Base-by-base conservation (phyloP, 2,888 invertebrate genomes). In the Agriopis leucophaearia region DNA sequence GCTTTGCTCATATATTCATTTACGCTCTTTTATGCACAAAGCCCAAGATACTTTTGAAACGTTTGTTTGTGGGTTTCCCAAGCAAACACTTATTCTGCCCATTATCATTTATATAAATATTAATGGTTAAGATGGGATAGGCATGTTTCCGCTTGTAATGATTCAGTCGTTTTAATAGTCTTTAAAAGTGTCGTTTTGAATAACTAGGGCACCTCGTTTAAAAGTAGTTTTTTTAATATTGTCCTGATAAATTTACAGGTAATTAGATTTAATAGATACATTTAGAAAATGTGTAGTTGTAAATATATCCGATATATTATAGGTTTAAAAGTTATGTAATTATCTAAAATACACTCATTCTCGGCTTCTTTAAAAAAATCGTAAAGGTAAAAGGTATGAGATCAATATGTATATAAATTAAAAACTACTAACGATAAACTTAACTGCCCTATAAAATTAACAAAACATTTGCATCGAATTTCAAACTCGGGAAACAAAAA, bases 1-100 rank as follows among this genome's bases (percentile, higher is more conserved):
- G 27, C 57, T 42, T n/a, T 35, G 27, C 66, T 56, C 51, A 69
- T 55, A 72, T 74, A 76, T 75, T 74, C 44, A 72, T 80, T 75
- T 70, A 69, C 67, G 73, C 64, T 73, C 56, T 74, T 75, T 71
- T 68, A 62, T 61, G 64, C 61, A 73, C 48, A 64, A 76, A 68
- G 62, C 38, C 13, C 56, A 70, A 48, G 54, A 68, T 71, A 66
- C 69, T 57, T 71, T 64, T 42, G 52, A 2, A 45, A 27, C n/a
- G 35, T 65, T 65, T 56, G 59, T 58, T 56, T 59, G 56, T 45
- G 12, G 51, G 50, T 67, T 35, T 52, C 51, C 7, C 55, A 36
- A 59, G 50, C 15, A 2, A 18, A 58, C 54, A 52, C 52, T 70
- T 60, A 56, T 58, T 54, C 48, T 51, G 47, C 66, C 65, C 60